Evolutionary conservation across 2,113 vertebrate species (phyloP).

Genomic region (Tragelaphus strepsiceros): DNA sequence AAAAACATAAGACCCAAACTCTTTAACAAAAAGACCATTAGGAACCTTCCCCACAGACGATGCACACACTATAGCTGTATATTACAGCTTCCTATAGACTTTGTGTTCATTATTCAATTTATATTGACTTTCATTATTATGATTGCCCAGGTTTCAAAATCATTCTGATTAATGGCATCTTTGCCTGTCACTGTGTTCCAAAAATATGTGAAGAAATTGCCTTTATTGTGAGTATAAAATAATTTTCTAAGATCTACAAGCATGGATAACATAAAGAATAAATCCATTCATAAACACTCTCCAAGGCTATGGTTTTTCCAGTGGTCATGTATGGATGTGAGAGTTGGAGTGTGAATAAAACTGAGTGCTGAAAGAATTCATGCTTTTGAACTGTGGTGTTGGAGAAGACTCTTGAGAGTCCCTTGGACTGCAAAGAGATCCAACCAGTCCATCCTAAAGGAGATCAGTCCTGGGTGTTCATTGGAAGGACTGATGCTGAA

Average conservation of each 20-base stretch:
- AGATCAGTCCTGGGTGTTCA: too few species aligned
- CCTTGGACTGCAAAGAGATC: too few species aligned
- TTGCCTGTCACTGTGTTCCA: not conserved
- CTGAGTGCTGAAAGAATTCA: too few species aligned
- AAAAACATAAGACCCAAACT: not conserved
- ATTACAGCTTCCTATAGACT: not conserved
- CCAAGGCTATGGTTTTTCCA: too few species aligned
- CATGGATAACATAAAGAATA: not conserved
- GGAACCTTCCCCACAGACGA: not conserved
- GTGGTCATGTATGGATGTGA: too few species aligned
- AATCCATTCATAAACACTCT: not conserved
- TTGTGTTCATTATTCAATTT: not conserved
- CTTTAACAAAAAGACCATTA: not conserved
- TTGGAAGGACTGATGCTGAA: too few species aligned
- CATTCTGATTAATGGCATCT: conserved; percentile 22
- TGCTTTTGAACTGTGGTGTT: too few species aligned
- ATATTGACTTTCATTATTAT: conserved; percentile 20
- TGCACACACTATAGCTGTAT: not conserved
- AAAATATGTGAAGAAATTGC: not conserved
- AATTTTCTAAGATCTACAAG: conserved; percentile 8
- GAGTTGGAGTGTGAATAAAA: too few species aligned
- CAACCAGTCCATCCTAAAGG: too few species aligned
- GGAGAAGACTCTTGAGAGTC: too few species aligned
- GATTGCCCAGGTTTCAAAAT: conserved; percentile 19
- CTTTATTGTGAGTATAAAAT: not conserved